A percentile compares a stretch with the other conserved stretches of the same genome.
Conservation (phyloP, 2,113 vertebrate species). For the Copsychus sechellarum region DNA sequence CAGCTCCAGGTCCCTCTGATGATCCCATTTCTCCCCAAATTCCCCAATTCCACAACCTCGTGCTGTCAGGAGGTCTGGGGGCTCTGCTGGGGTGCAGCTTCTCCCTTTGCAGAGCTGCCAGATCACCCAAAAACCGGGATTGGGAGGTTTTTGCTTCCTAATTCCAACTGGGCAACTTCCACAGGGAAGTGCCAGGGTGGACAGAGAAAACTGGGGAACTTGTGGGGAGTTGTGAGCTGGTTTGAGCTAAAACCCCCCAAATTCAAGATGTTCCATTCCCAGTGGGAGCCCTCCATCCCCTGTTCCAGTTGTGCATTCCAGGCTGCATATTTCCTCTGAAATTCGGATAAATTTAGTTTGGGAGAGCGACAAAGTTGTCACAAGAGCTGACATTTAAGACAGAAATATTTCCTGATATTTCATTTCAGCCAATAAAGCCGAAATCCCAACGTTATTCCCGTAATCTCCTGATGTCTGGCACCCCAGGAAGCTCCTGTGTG, state of each 20-base stretch:
- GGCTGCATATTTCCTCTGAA: neutral
- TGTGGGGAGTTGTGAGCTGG: neutral
- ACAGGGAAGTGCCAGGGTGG: rapidly evolving
- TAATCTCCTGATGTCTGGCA: neutral
- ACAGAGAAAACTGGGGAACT: neutral
- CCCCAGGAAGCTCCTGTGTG: neutral
- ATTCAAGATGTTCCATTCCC: neutral
- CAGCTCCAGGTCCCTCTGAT: rapidly evolving
- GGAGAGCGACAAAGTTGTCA: neutral
- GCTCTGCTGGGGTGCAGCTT: neutral
- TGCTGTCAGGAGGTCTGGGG: neutral
- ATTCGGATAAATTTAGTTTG: neutral
- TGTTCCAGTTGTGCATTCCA: neutral
- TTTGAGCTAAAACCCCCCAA: neutral
- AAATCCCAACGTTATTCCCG: neutral
- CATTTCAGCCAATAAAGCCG: neutral
- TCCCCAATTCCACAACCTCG: rapidly evolving
- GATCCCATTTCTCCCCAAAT: neutral
- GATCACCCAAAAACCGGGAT: neutral
- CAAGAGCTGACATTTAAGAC: neutral
- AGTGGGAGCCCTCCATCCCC: neutral
- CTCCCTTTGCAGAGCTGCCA: neutral
- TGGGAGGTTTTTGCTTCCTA: rapidly evolving
- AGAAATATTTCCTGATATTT: neutral
- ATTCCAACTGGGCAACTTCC: neutral